Base-by-base conservation (phyloP, 2,888 invertebrate genomes). In the Drosophila macrospina region DNA sequence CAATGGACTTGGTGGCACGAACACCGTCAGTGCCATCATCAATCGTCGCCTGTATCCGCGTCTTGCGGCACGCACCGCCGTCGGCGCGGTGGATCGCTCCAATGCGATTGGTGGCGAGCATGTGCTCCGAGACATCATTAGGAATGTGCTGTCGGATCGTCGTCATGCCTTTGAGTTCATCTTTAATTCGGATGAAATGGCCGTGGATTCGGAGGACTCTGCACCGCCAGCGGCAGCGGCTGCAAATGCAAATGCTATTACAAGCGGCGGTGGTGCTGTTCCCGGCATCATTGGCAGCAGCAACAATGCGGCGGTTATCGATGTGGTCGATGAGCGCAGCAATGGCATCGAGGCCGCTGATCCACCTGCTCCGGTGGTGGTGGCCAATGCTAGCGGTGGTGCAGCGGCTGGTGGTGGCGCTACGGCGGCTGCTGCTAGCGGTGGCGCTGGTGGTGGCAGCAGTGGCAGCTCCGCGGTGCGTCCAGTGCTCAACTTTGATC, bases 111-210 rank as follows among this genome's bases (percentile, higher is more conserved):
- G 89, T 4, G 80, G 82, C 0, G 90, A 89, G 36, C 77, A 89
- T 60, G 89, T 90, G 3, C 70, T 89, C 1, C 79, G 89, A 0
- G 89, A 89, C 48, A 89, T 89, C 0, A 89, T 89, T 44, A 72
- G 90, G 5, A 90, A 89, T 28, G 89, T 90, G 5, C 61, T 89
- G 0, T 86, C 89, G 11, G 89, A 89, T 66, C 86, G 89, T 4
- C 79, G 90, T 1, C 89, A 89, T 52, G 88, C 87, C 5, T 90
- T 86, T 30, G 89, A 89, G 30, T 90, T 90, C 8, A 89, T 89
- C 6, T 90, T 89, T 37, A 90, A 90, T 50, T 80, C 88, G 10
- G 89, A 90, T 50, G 90, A 90, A 13, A 78, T 90, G 78, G 78
- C 89, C n/a, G 74, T 84, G 4, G 88, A 90, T 13, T 75, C 81